Conservation (phyloP, 1,140 invertebrate genomes). For the Bathynomus jamesi region DNA sequence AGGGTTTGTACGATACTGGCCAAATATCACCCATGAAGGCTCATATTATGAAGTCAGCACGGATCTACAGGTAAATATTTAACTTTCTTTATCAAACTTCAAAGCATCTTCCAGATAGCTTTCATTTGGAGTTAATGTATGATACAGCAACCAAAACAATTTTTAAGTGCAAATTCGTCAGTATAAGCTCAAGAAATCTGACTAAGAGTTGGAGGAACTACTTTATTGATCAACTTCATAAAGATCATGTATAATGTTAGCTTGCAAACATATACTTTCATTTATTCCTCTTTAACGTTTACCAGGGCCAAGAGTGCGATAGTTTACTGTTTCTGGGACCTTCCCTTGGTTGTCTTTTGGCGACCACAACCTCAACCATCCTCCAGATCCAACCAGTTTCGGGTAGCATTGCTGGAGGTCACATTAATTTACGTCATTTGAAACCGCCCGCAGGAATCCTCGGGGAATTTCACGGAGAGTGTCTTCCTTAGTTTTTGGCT, state of each 20-base stretch:
- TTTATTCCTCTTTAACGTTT: too few species aligned
- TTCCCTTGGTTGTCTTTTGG: constrained; percentile 64
- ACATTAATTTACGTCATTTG: constrained; percentile 52
- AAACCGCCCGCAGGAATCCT: constrained; percentile 74
- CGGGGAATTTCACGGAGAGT: constrained; percentile 76
- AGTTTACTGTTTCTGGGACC: constrained; percentile 60
- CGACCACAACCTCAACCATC: constrained; percentile 40
- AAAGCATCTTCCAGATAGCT: too few species aligned
- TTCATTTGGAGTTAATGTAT: too few species aligned
- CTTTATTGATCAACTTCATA: too few species aligned
- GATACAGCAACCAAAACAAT: too few species aligned
- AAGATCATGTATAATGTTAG: too few species aligned
- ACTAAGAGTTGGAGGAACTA: too few species aligned
- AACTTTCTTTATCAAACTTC: too few species aligned
- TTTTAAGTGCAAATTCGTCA: too few species aligned
- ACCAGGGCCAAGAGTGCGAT: constrained; percentile 64
- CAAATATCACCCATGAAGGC: constrained; percentile 76
- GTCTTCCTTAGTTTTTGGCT: constrained; percentile 78
- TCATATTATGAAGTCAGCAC: constrained; percentile 73
- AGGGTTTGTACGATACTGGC: constrained; percentile 80
- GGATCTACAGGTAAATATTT: constrained; percentile 65
- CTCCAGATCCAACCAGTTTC: constrained; percentile 3
- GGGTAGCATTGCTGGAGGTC: constrained; percentile 44
- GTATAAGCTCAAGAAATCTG: too few species aligned
- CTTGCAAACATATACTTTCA: too few species aligned